These are phyloP conservation scores for Anastrepha ludens DNA, from an alignment of 1,140 invertebrate genomes.

Conservation along the genomic window DNA sequence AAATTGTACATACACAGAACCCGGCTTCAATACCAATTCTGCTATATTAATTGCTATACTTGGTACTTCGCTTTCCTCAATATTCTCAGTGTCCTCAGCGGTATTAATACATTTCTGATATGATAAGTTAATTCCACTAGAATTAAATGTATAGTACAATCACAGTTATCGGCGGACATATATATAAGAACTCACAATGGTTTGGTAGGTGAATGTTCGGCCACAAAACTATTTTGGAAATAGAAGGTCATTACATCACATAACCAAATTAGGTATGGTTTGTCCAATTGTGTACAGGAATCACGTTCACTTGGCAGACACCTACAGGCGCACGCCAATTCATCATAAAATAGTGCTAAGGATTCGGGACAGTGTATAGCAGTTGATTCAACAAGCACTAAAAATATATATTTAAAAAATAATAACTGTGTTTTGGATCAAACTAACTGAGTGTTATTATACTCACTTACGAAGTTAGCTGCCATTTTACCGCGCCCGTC, in stretches of 20 bases:
- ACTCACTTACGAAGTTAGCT: constrained; percentile 69
- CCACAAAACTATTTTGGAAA: constrained; percentile 79
- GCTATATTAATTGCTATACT: constrained; percentile 78
- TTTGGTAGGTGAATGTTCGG: constrained; percentile 64
- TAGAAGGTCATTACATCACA: constrained; percentile 77
- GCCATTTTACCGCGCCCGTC: constrained; percentile 71
- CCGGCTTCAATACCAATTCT: constrained; percentile 74
- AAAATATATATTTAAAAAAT: constrained; percentile 36
- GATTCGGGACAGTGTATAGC: constrained; percentile 75
- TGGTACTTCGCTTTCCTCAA: constrained; percentile 77
- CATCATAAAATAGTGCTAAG: constrained; percentile 83
- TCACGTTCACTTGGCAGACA: constrained; percentile 62
- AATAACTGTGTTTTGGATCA: background rate
- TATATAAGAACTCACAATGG: constrained; percentile 59
- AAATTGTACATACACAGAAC: constrained; percentile 69
- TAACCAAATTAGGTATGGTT: constrained; percentile 79
- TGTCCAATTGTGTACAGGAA: constrained; percentile 75
- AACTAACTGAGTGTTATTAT: background rate
- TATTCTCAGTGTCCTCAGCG: constrained; percentile 74
- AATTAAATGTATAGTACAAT: background rate
- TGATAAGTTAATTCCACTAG: constrained; percentile 74
- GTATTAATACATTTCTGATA: constrained; percentile 76
- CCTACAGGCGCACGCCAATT: constrained; percentile 79
- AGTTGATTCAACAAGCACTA: constrained; percentile 69
- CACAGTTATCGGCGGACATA: too few relatives aligned